phyloP scores from a whole-genome alignment of 2,888 invertebrate species.

The Microdon myrmicae region DNA sequence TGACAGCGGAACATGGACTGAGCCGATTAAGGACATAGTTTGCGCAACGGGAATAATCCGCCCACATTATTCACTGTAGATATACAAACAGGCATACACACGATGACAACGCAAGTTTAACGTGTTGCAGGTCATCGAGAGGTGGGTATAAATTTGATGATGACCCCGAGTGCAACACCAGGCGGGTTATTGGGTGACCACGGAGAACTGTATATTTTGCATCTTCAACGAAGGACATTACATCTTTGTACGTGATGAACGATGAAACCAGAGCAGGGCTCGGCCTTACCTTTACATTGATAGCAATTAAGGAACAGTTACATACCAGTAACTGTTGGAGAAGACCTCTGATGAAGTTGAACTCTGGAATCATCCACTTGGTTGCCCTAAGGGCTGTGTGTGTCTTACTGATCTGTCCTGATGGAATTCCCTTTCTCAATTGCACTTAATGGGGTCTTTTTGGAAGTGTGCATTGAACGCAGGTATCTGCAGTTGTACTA shows the following conservation, averaged over 20 bases:
- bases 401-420: slow-evolving; percentile 20
- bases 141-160: slow-evolving; percentile 11
- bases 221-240: slow-evolving; percentile 24
- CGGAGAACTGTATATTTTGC: slow-evolving; percentile 19
- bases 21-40: slow-evolving; percentile 19
- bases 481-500: neutral
- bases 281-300: too few relatives aligned
- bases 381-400: slow-evolving; percentile 4
- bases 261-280: slow-evolving; percentile 18
- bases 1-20: slow-evolving; percentile 32
- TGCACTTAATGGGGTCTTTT: slow-evolving; percentile 26
- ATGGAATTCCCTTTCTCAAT: slow-evolving; percentile 18
- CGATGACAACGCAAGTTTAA: slow-evolving; percentile 21
- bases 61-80: slow-evolving; percentile 41
- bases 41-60: slow-evolving; percentile 17
- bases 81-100: slow-evolving; percentile 15
- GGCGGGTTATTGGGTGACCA: too few relatives aligned
- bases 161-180: slow-evolving; percentile 2
- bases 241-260: neutral
- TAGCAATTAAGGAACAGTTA: slow-evolving; percentile 39
- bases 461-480: neutral
- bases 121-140: slow-evolving; percentile 28
- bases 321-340: slow-evolving; percentile 24
- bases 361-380: slow-evolving; percentile 6
- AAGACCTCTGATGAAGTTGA: slow-evolving; percentile 7